Percentiles rank a stretch among this genome's conserved stretches.
Conservation (phyloP, 2,888 invertebrate genomes). For the Pyrocoelia pectoralis region DNA sequence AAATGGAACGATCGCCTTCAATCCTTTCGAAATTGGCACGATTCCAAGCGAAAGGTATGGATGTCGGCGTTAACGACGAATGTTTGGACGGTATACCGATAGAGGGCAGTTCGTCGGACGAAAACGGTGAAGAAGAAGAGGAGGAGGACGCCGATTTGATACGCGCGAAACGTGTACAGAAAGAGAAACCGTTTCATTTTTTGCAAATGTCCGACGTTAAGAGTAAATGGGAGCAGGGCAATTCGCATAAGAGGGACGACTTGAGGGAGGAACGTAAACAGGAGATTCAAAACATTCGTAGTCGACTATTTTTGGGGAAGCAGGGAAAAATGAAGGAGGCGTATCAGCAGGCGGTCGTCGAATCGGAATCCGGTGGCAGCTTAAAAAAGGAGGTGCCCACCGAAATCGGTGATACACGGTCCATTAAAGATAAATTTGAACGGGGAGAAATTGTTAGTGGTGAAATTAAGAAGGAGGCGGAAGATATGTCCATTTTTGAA, state of each 20-base stretch:
- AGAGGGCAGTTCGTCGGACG: slow-evolving; percentile 75
- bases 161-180: slow-evolving; percentile 65
- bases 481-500: slow-evolving; percentile 80
- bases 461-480: slow-evolving; percentile 66
- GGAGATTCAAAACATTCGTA: slow-evolving; percentile 87
- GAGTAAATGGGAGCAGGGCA: slow-evolving; percentile 80
- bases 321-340: slow-evolving; percentile 90
- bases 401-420: slow-evolving; percentile 63
- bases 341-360: slow-evolving; percentile 89
- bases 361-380: slow-evolving; percentile 69
- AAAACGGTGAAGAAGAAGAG: slow-evolving; percentile 69
- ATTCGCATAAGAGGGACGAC: slow-evolving; percentile 65
- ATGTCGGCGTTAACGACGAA: slow-evolving; percentile 79
- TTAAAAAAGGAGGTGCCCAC: slow-evolving; percentile 64
- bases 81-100: slow-evolving; percentile 77
- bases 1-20: slow-evolving; percentile 32
- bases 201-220: slow-evolving; percentile 86
- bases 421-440: slow-evolving; percentile 78
- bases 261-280: slow-evolving; percentile 85
- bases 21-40: slow-evolving; percentile 32
- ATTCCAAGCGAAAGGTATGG: slow-evolving; percentile 83
- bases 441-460: slow-evolving; percentile 76
- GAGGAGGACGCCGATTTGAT: slow-evolving; percentile 71
- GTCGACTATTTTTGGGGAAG: slow-evolving; percentile 85
- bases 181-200: slow-evolving; percentile 81